Evolutionary conservation across 2,888 invertebrate genomes (phyloP).

Genomic region (Andrena bucephala): DNA sequence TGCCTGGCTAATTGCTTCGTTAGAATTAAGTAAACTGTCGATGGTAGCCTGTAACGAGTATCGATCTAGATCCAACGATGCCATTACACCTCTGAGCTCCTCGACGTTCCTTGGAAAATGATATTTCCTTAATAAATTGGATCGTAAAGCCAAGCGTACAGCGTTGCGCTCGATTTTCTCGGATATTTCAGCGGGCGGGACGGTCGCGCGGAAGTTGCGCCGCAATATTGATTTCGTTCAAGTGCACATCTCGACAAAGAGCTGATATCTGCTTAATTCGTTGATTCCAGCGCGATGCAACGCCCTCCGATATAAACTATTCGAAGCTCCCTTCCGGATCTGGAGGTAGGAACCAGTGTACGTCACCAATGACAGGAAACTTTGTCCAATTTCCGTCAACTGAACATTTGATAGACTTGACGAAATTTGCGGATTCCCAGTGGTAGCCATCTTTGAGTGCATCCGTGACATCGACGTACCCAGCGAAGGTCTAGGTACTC

Average conservation of each 20-base stretch:
- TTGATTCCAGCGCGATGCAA: not conserved
- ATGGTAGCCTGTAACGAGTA: conserved; percentile 64
- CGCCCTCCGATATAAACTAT: not conserved
- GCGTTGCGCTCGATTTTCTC: conserved; percentile 50
- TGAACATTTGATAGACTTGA: no score
- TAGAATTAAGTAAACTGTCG: conserved; percentile 68
- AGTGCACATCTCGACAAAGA: conserved; percentile 29
- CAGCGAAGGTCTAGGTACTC: not conserved
- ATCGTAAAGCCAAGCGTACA: conserved; percentile 44
- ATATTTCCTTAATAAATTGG: conserved; percentile 51
- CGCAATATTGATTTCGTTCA: conserved; percentile 61
- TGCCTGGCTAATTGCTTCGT: conserved; percentile 62
- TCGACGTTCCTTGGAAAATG: conserved; percentile 44
- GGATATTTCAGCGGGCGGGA: conserved; percentile 22
- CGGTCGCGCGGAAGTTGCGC: conserved; percentile 55
- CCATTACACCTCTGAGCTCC: conserved; percentile 5
- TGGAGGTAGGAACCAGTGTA: no score
- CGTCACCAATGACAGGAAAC: no score
- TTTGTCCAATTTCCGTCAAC: no score
- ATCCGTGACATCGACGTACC: no score
- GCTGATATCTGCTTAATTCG: conserved; percentile 35
- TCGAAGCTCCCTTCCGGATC: no score
- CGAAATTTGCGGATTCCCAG: no score
- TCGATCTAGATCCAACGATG: conserved; percentile 46
- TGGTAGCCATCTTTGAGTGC: no score